Evolutionary conservation across 2,888 invertebrate species (phyloP), one percentile per base, ranked within the genome.

Genomic region (Scelioninae gen. 2): DNA sequence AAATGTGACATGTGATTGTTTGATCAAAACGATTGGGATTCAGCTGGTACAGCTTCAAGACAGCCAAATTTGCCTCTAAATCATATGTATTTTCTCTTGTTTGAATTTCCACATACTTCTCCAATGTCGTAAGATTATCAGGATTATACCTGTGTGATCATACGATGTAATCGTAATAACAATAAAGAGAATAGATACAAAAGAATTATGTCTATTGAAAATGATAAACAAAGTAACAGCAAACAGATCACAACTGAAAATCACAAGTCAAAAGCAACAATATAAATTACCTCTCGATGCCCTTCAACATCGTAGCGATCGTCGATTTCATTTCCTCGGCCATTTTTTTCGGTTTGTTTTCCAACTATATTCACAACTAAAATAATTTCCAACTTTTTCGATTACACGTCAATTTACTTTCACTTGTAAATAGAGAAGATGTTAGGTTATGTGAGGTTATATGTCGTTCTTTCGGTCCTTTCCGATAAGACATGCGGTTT

Each of bases 31-130:
- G 91, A 70, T 91, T 91, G 0, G 97, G 96, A 86, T 97, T 97
- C 83, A 99, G 95, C 87, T 99, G 98, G 84, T 98, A 98, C 79
- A 99, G 88, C 87, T 99, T 99, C 46, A 99, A 88, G 9, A 98
- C 95, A 1, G 98, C 97, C 78, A 99, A 88, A 86, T 98, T 98
- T 0, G 98, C 98, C 87, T 99, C 99, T 83, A 98, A 88, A 85
- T 98, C 97, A 83, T 98, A 98, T 0, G 94, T 93, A 87, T 97
- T 97, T 83, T 97, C 97, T 75, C 92, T 90, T 0, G 96, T 94
- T 86, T 98, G 98, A 82, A 95, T 92, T 82, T 96, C 94, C 9
- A 98, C 96, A 86, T 98, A 98, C 67, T 93, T 90, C 85, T 98
- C 96, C 78, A 98, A 88, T 9, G 94, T 94, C 76, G 92, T 91